Percentiles rank a stretch among this genome's conserved stretches.
Evolutionary conservation across 53 echinoderm and acorn worm species (phyloP).

Genomic region (Astropecten irregularis): DNA sequence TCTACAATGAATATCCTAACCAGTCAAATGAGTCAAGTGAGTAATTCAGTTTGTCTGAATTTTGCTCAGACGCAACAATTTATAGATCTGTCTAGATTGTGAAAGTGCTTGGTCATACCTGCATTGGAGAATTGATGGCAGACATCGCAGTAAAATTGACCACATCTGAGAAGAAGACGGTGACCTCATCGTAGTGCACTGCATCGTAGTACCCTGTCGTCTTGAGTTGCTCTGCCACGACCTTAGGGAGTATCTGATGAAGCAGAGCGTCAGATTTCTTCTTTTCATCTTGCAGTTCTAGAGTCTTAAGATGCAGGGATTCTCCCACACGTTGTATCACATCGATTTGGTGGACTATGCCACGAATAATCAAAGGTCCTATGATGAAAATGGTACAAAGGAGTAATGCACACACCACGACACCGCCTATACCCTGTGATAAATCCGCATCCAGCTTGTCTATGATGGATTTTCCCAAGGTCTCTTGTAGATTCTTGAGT

Average conservation of each 20-base stretch:
- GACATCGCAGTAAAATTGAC: conserved; percentile 64
- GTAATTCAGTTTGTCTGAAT: too few relatives aligned
- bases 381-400: not conserved
- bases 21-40: too few relatives aligned
- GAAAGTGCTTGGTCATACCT: too few relatives aligned
- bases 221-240: conserved; percentile 31
- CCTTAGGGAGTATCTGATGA: conserved; percentile 33
- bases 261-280: conserved; percentile 26
- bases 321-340: conserved; percentile 11
- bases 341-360: conserved; percentile 6
- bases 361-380: conserved; percentile 20
- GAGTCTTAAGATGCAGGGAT: conserved; percentile 6
- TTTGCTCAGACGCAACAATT: too few relatives aligned
- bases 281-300: conserved; percentile 2
- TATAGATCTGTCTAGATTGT: too few relatives aligned
- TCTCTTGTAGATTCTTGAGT: conserved; percentile 60
- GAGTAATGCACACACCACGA: not conserved
- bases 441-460: not conserved
- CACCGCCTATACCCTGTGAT: not conserved
- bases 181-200: conserved; percentile 56
- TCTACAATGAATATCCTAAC: too few relatives aligned
- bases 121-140: conserved; percentile 60
- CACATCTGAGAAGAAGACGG: conserved; percentile 72
- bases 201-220: not conserved
- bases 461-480: not conserved